phyloP scores from a whole-genome alignment of 2,888 invertebrate genomes.

The Hirtodrosophila trivittata region DNA sequence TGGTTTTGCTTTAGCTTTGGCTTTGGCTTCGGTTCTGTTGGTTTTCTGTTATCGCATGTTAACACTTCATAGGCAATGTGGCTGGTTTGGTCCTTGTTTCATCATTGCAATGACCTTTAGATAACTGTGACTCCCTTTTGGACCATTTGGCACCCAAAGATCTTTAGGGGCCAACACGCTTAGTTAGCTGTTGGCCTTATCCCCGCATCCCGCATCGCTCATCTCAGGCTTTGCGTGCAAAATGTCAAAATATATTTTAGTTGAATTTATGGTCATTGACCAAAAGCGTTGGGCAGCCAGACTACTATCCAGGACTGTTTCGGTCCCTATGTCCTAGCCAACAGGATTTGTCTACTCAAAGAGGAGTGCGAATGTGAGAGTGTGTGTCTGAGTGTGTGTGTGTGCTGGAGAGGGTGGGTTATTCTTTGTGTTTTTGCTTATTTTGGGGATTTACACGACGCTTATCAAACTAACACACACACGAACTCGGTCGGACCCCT shows the following conservation, averaged over 20 bases:
- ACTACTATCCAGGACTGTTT: slow-evolving; percentile 30
- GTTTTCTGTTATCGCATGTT: slow-evolving; percentile 67
- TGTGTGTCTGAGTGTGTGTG: slow-evolving; percentile 1
- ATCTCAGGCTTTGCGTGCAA: slow-evolving; percentile 66
- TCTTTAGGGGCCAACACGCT: slow-evolving; percentile 54
- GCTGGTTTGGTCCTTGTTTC: slow-evolving; percentile 37
- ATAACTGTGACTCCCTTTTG: slow-evolving; percentile 35
- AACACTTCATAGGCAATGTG: slow-evolving; percentile 77
- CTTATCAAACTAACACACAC: slow-evolving; percentile 55
- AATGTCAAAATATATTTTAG: slow-evolving; percentile 77
- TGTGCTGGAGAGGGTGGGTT: slow-evolving; percentile 13
- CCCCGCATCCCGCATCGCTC: slow-evolving; percentile 12
- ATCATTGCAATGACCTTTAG: slow-evolving; percentile 73
- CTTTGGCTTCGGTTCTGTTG: slow-evolving; percentile 2
- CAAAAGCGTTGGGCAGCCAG: slow-evolving; percentile 39
- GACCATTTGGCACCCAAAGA: slow-evolving; percentile 43
- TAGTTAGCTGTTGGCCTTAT: slow-evolving; percentile 52
- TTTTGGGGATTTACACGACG: slow-evolving; percentile 68
- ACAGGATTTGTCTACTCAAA: slow-evolving; percentile 45
- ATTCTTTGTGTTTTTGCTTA: slow-evolving; percentile 56
- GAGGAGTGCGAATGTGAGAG: background rate
- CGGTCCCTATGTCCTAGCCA: slow-evolving; percentile 25
- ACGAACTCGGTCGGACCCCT: slow-evolving; percentile 6
- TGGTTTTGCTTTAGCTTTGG: slow-evolving; percentile 19
- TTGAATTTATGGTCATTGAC: slow-evolving; percentile 75